phyloP scores from a whole-genome alignment of 2,797 vertebrate genomes.

The Eulemur mongoz region DNA sequence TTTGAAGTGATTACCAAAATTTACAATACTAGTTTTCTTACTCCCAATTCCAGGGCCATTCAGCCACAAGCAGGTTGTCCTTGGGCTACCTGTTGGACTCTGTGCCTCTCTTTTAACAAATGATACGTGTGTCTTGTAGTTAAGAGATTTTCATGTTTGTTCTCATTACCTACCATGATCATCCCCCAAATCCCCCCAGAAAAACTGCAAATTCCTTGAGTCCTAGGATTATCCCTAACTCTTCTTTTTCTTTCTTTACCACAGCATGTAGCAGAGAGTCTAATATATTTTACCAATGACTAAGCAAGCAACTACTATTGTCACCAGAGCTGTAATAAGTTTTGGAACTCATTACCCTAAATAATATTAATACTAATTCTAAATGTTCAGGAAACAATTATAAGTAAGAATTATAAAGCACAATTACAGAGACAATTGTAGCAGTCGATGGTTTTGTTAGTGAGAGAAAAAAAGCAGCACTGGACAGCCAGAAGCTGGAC shows the following conservation, averaged over 20 bases:
- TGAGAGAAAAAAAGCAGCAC: not conserved
- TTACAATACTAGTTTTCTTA: not conserved
- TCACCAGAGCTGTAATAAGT: not conserved
- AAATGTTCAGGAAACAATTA: slow-evolving; percentile 14
- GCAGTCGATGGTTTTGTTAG: not conserved
- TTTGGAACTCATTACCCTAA: slow-evolving; percentile 7
- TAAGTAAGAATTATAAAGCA: not conserved
- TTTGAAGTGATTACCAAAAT: not conserved
- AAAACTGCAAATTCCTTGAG: not conserved
- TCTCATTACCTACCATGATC: not conserved
- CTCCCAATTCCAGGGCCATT: not conserved
- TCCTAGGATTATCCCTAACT: not conserved
- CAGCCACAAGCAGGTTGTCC: not conserved
- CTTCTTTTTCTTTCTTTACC: not conserved
- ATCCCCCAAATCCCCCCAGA: not conserved
- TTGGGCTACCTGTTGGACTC: not conserved
- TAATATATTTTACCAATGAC: not conserved
- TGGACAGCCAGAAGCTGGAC: not conserved
- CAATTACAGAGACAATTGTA: not conserved
- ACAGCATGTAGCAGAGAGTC: not conserved
- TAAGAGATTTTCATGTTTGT: not conserved
- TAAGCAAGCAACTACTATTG: not conserved
- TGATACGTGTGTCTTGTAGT: not conserved
- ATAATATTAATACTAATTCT: not conserved
- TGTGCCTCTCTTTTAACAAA: not conserved